Conservation (phyloP, 2,113 vertebrate genomes). For the Oostethus manadensis region DNA sequence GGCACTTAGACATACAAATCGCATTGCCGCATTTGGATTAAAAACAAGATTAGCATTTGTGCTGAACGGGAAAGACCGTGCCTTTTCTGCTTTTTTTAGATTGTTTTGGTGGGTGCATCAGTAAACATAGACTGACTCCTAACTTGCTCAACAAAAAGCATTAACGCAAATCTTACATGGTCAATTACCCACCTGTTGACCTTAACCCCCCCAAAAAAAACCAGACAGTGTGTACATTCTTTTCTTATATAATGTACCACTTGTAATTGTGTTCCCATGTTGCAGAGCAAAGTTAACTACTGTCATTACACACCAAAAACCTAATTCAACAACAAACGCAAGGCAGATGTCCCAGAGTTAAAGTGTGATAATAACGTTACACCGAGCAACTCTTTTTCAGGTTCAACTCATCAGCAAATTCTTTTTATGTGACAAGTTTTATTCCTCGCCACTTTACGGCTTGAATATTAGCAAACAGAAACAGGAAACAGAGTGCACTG, state of each 20-base stretch:
- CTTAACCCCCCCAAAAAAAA: neutral
- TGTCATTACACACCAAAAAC: neutral
- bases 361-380: too few species aligned
- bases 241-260: neutral
- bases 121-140: neutral
- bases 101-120: too few species aligned
- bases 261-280: neutral
- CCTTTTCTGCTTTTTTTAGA: conserved; percentile 5
- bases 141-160: neutral
- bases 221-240: too few species aligned
- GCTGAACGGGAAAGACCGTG: conserved; percentile 54
- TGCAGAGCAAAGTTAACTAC: neutral
- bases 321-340: neutral
- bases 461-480: too few species aligned
- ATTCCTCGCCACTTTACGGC: too few species aligned
- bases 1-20: conserved; percentile 69
- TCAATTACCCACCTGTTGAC: neutral
- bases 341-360: too few species aligned
- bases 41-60: conserved; percentile 69
- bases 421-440: too few species aligned
- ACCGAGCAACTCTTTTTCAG: too few species aligned
- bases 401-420: too few species aligned
- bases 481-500: too few species aligned
- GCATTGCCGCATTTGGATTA: conserved; percentile 63
- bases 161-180: neutral